These are phyloP conservation scores for Lamprotornis superbus DNA, from an alignment of 2,113 vertebrate species.

Conservation along the genomic window DNA sequence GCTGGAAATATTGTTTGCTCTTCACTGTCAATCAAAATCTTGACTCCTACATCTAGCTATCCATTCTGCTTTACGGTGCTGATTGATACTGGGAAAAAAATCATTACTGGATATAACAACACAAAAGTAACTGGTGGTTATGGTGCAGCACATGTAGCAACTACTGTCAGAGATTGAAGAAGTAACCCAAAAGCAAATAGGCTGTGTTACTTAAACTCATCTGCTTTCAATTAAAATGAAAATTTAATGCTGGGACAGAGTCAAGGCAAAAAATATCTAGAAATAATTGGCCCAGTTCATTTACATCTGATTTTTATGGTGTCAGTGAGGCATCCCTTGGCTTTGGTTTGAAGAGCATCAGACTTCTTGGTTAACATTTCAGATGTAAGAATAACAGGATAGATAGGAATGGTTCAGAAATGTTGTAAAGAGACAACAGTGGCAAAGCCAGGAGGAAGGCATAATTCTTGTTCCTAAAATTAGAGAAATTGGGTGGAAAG, in stretches of 20 bases:
- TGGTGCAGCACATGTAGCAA: not conserved
- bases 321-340: not conserved
- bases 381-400: not conserved
- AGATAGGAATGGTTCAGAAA: not conserved
- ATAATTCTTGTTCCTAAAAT: not conserved
- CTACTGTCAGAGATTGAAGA: not conserved
- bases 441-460: accelerated
- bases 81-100: conserved; percentile 39
- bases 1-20: conserved; percentile 58
- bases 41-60: conserved; percentile 20
- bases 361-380: not conserved
- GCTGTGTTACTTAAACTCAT: not conserved
- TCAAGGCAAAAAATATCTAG: not conserved
- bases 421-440: not conserved
- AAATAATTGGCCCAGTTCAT: not conserved
- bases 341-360: not conserved
- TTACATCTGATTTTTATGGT: not conserved
- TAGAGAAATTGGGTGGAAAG: not conserved
- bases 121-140: not conserved
- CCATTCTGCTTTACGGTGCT: conserved; percentile 9
- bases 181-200: not conserved
- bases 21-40: conserved; percentile 56
- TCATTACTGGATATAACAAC: not conserved
- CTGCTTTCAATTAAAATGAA: not conserved
- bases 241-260: not conserved